These are phyloP conservation scores for Copidosoma aretas DNA, from an alignment of 2,888 invertebrate species.

Conservation along the genomic window DNA sequence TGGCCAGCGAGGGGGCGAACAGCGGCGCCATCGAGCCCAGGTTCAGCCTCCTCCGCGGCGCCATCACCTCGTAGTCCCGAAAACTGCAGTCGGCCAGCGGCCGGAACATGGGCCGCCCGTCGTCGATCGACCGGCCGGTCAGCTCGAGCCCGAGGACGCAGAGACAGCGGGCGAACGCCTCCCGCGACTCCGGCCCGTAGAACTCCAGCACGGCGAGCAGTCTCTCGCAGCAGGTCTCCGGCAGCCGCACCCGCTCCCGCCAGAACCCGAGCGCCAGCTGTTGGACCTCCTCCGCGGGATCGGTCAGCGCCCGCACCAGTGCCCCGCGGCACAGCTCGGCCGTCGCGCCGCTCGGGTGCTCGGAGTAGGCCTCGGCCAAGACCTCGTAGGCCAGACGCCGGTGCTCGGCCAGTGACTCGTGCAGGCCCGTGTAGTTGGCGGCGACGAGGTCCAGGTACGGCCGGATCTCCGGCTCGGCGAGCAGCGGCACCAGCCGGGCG, in stretches of 20 bases:
- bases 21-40: constrained; percentile 69
- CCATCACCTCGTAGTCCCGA: constrained; percentile 50
- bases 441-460: constrained; percentile 5
- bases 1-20: constrained; percentile 67
- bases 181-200: constrained; percentile 66
- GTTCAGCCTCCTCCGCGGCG: constrained; percentile 67
- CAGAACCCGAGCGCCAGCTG: constrained; percentile 65
- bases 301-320: constrained; percentile 9
- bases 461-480: not conserved
- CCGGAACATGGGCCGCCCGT: constrained; percentile 67
- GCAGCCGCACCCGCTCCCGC: constrained; percentile 65
- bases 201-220: constrained; percentile 67
- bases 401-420: constrained; percentile 7
- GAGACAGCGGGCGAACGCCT: constrained; percentile 67
- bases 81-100: constrained; percentile 67
- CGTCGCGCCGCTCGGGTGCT: not conserved
- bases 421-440: not conserved
- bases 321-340: not conserved
- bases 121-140: constrained; percentile 64
- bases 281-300: constrained; percentile 20
- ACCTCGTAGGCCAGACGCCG: not conserved
- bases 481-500: not conserved
- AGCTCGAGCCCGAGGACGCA: constrained; percentile 68
- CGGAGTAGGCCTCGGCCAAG: constrained; percentile 1
- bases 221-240: constrained; percentile 63